Evolutionary conservation across 2,113 vertebrate genomes (phyloP).

Genomic region (Planiliza haematocheilus): DNA sequence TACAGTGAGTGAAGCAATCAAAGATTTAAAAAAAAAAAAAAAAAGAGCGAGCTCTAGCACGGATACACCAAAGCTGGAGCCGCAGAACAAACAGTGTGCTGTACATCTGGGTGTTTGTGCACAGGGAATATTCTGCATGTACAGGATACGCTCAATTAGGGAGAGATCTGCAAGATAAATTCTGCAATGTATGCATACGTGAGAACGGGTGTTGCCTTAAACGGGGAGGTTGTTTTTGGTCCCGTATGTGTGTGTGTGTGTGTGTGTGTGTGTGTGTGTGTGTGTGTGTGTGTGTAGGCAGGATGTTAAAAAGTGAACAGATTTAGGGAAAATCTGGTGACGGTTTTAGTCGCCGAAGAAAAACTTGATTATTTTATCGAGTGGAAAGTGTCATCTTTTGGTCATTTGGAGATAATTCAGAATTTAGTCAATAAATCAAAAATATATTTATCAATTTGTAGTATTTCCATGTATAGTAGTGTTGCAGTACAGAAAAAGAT

Average conservation of each 20-base stretch:
- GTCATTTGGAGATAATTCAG: too few species aligned
- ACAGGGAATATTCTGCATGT: not conserved
- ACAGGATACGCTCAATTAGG: constrained; percentile 2
- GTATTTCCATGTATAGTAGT: too few species aligned
- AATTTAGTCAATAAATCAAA: too few species aligned
- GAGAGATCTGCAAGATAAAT: not conserved
- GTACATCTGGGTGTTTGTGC: constrained; percentile 8
- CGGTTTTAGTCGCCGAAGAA: too few species aligned
- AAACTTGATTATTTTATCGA: too few species aligned
- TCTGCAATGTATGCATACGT: not conserved
- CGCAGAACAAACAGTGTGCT: constrained; percentile 9
- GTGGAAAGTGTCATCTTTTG: too few species aligned
- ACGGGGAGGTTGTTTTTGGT: not conserved
- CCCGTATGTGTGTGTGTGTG: not conserved
- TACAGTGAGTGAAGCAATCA: constrained; percentile 43
- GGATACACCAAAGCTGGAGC: not conserved
- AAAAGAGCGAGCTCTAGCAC: not conserved
- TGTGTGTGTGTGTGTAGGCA: not conserved
- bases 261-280: not conserved
- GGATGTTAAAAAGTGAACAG: not conserved
- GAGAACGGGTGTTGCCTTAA: not conserved
- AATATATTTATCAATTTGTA: too few species aligned
- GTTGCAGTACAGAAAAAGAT: too few species aligned
- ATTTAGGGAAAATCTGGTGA: not conserved
- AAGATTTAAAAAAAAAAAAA: constrained; percentile 30